These are phyloP conservation scores for Apostichopus japonicus DNA, from an alignment of 35 echinoderm and acorn worm genomes.

Conservation along the genomic window DNA sequence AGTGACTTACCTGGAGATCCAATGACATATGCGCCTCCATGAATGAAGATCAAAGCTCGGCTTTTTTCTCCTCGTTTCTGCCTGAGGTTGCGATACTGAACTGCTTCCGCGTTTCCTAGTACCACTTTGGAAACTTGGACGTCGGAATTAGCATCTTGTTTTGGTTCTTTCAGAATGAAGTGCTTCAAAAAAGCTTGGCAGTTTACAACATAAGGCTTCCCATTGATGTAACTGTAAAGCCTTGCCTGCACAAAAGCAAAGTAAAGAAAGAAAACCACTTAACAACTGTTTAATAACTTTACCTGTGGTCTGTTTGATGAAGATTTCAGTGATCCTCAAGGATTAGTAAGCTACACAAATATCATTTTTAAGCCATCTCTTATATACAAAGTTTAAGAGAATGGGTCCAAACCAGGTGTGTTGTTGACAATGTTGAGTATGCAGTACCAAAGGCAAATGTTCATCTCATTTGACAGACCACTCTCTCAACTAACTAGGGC, in stretches of 20 bases:
- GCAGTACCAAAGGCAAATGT: too few relatives aligned
- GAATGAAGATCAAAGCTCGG: slow-evolving; percentile 8
- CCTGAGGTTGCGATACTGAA: slow-evolving; percentile 12
- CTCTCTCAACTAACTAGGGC: too few relatives aligned
- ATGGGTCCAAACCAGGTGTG: too few relatives aligned
- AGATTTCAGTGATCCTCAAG: not conserved
- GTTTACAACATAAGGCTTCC: slow-evolving; percentile 27
- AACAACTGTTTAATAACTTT: not conserved
- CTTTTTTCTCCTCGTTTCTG: slow-evolving; percentile 5
- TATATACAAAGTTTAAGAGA: not conserved
- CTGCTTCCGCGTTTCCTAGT: not conserved
- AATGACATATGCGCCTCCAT: slow-evolving; percentile 2
- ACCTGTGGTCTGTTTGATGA: not conserved
- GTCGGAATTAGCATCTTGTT: slow-evolving; percentile 14
- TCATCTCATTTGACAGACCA: too few relatives aligned
- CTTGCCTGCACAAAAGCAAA: not conserved
- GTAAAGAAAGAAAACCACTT: not conserved
- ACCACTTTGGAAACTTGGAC: slow-evolving; percentile 14
- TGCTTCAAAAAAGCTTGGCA: not conserved
- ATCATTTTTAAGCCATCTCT: not conserved
- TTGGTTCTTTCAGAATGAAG: not conserved
- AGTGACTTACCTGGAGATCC: not conserved
- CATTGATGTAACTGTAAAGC: slow-evolving; percentile 18
- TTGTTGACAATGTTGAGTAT: too few relatives aligned
- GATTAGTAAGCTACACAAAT: not conserved